Evolutionary conservation across 2,113 vertebrate species (phyloP).

Genomic region (Riparia riparia): DNA sequence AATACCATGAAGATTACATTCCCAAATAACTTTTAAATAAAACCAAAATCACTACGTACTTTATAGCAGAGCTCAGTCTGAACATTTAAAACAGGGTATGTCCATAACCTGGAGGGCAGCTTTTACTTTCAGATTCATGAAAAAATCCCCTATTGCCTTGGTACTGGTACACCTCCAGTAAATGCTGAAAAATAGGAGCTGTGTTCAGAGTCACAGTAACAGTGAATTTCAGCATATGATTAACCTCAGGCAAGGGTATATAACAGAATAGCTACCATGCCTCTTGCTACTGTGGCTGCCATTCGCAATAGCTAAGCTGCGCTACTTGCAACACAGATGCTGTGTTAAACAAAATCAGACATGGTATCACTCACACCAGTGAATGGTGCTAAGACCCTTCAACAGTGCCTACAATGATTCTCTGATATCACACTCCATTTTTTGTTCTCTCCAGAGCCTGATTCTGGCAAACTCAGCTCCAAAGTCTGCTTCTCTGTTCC

Average conservation of each 20-base stretch:
- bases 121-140: neutral
- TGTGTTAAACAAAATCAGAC: constrained; percentile 28
- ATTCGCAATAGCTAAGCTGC: constrained; percentile 5
- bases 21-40: neutral
- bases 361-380: neutral
- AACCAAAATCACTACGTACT: neutral
- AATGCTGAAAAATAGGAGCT: neutral
- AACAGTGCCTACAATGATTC: neutral
- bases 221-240: neutral
- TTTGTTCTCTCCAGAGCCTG: neutral
- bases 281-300: neutral
- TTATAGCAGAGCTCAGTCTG: neutral
- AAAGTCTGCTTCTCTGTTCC: constrained; percentile 16
- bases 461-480: neutral
- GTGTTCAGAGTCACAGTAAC: neutral
- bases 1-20: neutral
- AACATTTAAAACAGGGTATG: neutral
- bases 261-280: neutral
- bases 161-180: neutral
- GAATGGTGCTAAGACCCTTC: neutral
- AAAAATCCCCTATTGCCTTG: fast-evolving
- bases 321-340: neutral
- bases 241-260: neutral
- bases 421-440: constrained; percentile 6
- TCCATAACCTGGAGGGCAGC: neutral